Conservation (phyloP, 2,113 vertebrate genomes). For the Stomatorhinus ivindoensis region DNA sequence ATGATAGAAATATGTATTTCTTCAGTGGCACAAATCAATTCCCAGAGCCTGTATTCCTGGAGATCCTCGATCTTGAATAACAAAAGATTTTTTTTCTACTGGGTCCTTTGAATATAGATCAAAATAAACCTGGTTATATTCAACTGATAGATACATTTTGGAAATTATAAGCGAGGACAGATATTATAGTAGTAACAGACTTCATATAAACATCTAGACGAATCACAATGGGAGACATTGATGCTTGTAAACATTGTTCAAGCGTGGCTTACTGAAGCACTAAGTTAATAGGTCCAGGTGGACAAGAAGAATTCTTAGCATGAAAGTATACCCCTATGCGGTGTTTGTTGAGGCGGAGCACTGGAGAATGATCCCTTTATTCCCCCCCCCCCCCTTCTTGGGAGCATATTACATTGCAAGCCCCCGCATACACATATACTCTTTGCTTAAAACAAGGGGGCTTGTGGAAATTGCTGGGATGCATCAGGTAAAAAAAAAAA, state of each 20-base stretch:
- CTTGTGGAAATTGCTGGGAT: conserved; percentile 25
- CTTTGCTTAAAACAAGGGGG: conserved; percentile 33
- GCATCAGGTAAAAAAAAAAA: conserved; percentile 34
- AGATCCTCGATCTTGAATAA: not conserved
- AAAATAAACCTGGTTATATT: not conserved
- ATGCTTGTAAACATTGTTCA: conserved; percentile 31
- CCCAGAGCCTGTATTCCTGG: not conserved
- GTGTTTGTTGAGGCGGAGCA: conserved; percentile 51
- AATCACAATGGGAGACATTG: not conserved
- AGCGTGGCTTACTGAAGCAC: conserved; percentile 53
- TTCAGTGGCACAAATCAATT: not conserved
- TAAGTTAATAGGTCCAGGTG: conserved; percentile 63
- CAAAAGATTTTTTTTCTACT: not conserved
- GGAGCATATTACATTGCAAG: conserved; percentile 55
- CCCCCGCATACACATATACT: conserved; percentile 49
- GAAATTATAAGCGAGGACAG: not conserved
- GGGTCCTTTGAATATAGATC: not conserved
- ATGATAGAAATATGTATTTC: not conserved
- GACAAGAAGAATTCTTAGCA: conserved; percentile 60
- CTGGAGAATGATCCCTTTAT: conserved; percentile 62
- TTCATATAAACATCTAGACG: not conserved
- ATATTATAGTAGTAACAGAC: not conserved
- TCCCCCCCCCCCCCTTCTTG: conserved; percentile 38
- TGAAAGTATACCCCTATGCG: conserved; percentile 50
- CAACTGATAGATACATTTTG: not conserved